Percentiles rank a stretch among this genome's conserved stretches.
Conservation (phyloP, 35 echinoderm and acorn worm genomes). For the Heliocidaris tuberculata region DNA sequence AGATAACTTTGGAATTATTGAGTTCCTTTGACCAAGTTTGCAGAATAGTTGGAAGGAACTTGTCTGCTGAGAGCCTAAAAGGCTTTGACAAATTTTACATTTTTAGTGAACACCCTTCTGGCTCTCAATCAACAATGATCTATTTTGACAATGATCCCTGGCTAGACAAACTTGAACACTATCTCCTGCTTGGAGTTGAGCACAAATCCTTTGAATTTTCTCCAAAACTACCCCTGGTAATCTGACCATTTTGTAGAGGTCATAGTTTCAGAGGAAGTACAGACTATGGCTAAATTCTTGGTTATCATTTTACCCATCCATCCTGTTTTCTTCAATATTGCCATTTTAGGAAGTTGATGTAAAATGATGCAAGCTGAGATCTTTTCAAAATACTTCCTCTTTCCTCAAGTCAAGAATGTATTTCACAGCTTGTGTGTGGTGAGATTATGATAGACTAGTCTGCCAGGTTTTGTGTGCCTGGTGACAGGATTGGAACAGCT, state of each 20-base stretch:
- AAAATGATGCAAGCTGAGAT: not conserved
- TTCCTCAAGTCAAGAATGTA: slow-evolving; percentile 15
- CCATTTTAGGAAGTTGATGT: slow-evolving; percentile 20
- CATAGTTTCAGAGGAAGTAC: not conserved
- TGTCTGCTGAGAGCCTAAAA: too few species aligned
- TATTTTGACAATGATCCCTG: not conserved
- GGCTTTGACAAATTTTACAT: too few species aligned
- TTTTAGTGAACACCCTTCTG: too few species aligned
- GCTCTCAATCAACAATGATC: not conserved
- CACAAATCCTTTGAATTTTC: not conserved
- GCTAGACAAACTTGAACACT: not conserved
- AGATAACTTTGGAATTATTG: too few species aligned
- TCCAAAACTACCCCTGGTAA: not conserved
- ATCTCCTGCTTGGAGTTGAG: not conserved
- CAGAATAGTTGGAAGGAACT: too few species aligned
- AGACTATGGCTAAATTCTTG: not conserved
- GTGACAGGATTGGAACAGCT: not conserved
- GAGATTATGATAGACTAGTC: not conserved
- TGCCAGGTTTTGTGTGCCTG: not conserved
- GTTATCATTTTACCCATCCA: not conserved
- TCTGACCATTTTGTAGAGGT: not conserved
- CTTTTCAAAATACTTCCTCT: not conserved
- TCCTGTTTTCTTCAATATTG: not conserved
- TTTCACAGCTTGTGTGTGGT: not conserved
- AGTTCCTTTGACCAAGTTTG: too few species aligned